Conservation (phyloP, 1,140 invertebrate species). For the Lethocerus indicus region DNA sequence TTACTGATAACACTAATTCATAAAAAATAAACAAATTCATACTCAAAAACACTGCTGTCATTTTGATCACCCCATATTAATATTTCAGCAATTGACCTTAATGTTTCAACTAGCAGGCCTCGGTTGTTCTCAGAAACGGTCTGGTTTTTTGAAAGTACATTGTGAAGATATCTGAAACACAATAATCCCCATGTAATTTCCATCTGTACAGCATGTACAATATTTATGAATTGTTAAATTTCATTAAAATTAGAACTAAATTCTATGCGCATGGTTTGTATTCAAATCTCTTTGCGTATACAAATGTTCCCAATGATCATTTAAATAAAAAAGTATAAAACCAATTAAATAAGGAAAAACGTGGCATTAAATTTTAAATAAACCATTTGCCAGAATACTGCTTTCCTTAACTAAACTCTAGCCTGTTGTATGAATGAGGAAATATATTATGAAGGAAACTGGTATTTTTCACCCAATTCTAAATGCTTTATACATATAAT, state of each 20-base stretch:
- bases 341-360: no score
- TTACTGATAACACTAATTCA: neutral
- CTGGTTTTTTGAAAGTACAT: constrained; percentile 90
- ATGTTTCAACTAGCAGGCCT: constrained; percentile 87
- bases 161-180: constrained; percentile 67
- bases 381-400: no score
- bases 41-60: constrained; percentile 99
- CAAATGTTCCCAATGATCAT: no score
- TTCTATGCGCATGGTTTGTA: neutral
- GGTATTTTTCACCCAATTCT: no score
- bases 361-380: no score
- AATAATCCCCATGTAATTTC: constrained; percentile 9
- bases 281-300: neutral
- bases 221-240: neutral
- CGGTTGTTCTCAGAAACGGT: constrained; percentile 90
- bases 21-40: constrained; percentile 28
- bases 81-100: constrained; percentile 95
- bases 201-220: neutral
- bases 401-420: no score
- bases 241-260: neutral
- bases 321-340: no score
- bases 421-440: no score
- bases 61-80: constrained; percentile 99
- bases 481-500: no score
- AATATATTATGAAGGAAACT: no score